phyloP scores from a whole-genome alignment of 2,797 vertebrate species.

The Craterocephalus amniculus region DNA sequence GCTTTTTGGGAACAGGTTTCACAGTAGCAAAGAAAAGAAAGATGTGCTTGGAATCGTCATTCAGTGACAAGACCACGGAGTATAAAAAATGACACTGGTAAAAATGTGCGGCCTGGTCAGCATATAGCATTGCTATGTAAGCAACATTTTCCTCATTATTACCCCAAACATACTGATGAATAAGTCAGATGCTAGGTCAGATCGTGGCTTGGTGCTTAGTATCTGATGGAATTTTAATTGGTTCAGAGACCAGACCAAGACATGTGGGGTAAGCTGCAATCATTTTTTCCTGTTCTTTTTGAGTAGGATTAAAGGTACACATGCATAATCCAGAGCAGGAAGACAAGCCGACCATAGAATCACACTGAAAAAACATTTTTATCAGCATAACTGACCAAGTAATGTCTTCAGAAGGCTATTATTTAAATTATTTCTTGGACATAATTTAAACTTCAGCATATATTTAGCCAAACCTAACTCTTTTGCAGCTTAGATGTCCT shows the following conservation, averaged over 20 bases:
- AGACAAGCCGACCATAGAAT: not conserved
- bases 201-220: conserved; percentile 20
- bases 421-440: not conserved
- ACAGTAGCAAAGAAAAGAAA: too few species aligned
- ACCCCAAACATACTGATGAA: too few species aligned
- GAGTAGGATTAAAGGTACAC: conserved; percentile 24
- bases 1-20: too few species aligned
- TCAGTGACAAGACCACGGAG: too few species aligned
- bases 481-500: too few species aligned
- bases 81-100: too few species aligned
- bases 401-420: not conserved
- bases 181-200: conserved; percentile 21
- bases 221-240: conserved; percentile 26
- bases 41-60: too few species aligned
- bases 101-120: too few species aligned
- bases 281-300: conserved; percentile 5
- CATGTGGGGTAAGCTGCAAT: conserved; percentile 8
- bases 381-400: not conserved
- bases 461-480: too few species aligned
- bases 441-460: not conserved
- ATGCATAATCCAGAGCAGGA: conserved; percentile 4
- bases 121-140: too few species aligned
- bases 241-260: conserved; percentile 9
- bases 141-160: too few species aligned
- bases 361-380: conserved; percentile 3